Evolutionary conservation across 2,113 vertebrate genomes (phyloP).

Genomic region (Centrocercus urophasianus): DNA sequence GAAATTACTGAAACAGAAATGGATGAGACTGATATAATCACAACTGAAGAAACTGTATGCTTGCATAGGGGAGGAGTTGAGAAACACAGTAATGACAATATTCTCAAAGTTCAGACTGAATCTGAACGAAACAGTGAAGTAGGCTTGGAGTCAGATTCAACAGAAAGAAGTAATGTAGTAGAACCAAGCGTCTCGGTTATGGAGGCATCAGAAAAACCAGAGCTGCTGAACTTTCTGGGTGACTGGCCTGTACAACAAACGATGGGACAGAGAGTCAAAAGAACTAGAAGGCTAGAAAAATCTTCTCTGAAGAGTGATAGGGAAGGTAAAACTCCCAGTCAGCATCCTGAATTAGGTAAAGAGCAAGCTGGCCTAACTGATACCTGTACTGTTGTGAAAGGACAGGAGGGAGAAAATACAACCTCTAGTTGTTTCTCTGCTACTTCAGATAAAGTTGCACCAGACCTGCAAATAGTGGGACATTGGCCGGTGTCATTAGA

Average conservation of each 20-base stretch:
- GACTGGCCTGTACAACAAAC: conserved; percentile 90
- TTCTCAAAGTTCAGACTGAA: conserved; percentile 27
- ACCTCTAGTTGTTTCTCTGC: background rate
- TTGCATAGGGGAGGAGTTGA: background rate
- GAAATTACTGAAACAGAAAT: background rate
- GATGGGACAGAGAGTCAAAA: conserved; percentile 84
- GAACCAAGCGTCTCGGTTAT: conserved; percentile 55
- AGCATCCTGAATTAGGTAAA: background rate
- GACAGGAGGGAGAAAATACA: background rate
- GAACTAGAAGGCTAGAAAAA: conserved; percentile 76
- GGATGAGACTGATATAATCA: background rate
- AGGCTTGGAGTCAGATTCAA: background rate
- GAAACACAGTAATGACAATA: background rate
- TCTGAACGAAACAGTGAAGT: background rate
- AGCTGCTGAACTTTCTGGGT: conserved; percentile 84
- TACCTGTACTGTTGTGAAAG: conserved; percentile 4
- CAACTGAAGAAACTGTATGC: background rate
- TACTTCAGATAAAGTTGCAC: conserved; percentile 25
- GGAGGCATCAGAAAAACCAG: conserved; percentile 26
- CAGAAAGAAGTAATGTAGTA: background rate
- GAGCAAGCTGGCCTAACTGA: background rate
- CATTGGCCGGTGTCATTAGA: conserved; percentile 78
- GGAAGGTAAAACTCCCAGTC: background rate
- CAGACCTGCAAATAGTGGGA: conserved; percentile 72
- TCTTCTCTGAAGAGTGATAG: conserved; percentile 40